phyloP scores from a whole-genome alignment of 2,888 invertebrate genomes.

The Folsomia manolachei region DNA sequence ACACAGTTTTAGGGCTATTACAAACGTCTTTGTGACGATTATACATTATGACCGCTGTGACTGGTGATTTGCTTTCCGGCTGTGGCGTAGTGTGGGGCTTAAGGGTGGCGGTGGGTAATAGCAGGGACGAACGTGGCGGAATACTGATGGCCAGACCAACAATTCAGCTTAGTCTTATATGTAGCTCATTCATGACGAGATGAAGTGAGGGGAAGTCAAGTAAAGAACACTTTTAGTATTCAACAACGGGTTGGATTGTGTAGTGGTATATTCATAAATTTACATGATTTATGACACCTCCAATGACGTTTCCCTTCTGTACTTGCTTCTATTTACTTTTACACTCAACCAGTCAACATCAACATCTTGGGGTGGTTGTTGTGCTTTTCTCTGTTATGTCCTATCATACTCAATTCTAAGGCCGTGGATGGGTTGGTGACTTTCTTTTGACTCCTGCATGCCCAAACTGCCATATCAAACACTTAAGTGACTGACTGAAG shows the following conservation, averaged over 20 bases:
- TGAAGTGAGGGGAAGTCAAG: slow-evolving; percentile 1
- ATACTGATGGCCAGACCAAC: slow-evolving; percentile 2
- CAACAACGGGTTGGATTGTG: slow-evolving; percentile 30
- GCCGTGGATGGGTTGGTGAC: too few species aligned
- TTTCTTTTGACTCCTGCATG: background rate
- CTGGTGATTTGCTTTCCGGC: background rate
- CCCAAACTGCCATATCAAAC: slow-evolving; percentile 33
- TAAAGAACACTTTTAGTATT: slow-evolving; percentile 45
- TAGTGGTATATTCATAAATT: slow-evolving; percentile 48
- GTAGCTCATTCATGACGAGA: background rate
- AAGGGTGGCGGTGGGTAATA: background rate
- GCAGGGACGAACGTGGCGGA: slow-evolving; percentile 1
- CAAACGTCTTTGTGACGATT: background rate
- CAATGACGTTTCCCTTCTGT: slow-evolving; percentile 50
- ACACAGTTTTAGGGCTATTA: background rate
- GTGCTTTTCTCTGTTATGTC: background rate
- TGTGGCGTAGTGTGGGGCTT: background rate
- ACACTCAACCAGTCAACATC: background rate
- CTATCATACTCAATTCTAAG: background rate
- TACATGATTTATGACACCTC: slow-evolving; percentile 51
- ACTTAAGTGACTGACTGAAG: slow-evolving; percentile 34
- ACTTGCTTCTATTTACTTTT: slow-evolving; percentile 14
- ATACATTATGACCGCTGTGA: slow-evolving; percentile 2
- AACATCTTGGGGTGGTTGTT: background rate
- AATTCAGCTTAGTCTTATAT: too few species aligned